These are phyloP conservation scores for Micrasema minimum DNA, from an alignment of 1,140 invertebrate species.

Conservation along the genomic window DNA sequence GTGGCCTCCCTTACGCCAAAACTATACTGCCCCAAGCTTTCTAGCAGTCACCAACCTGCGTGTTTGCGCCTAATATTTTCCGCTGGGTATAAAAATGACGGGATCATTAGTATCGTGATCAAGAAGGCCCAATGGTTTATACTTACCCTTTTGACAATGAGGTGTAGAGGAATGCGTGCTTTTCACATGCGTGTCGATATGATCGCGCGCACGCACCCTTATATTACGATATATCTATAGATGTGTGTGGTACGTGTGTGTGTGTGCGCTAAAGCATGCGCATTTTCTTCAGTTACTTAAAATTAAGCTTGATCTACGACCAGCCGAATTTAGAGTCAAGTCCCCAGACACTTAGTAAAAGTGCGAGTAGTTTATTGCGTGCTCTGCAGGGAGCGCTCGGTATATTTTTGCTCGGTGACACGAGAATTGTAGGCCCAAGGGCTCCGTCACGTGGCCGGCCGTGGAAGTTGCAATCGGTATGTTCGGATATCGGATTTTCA, in stretches of 20 bases:
- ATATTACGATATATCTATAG: not conserved
- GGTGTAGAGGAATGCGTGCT: constrained; percentile 19
- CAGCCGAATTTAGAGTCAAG: not conserved
- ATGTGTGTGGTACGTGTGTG: constrained; percentile 1
- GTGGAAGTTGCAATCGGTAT: constrained; percentile 40
- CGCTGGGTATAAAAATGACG: not conserved
- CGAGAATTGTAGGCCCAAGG: not conserved
- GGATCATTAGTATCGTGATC: constrained; percentile 1
- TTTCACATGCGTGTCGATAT: constrained; percentile 32
- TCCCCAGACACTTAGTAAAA: constrained; percentile 1
- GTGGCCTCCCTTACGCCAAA: constrained; percentile 45
- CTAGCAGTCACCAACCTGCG: constrained; percentile 7
- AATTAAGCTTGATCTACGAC: constrained; percentile 13
- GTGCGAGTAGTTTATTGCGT: not conserved
- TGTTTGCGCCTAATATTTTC: constrained; percentile 19
- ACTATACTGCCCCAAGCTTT: constrained; percentile 46
- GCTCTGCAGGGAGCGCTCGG: not conserved
- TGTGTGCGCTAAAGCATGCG: constrained; percentile 23
- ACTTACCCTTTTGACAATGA: constrained; percentile 1
- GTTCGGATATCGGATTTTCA: constrained; percentile 53
- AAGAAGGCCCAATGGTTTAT: not conserved
- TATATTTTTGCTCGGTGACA: constrained; percentile 11
- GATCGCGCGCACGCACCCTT: constrained; percentile 29
- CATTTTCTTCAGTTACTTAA: constrained; percentile 18
- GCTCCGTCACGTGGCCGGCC: constrained; percentile 26